Percentiles rank a stretch among this genome's conserved stretches.
These are phyloP conservation scores for Bimastos eiseni DNA, from an alignment of 2,888 invertebrate species.

Conservation along the genomic window DNA sequence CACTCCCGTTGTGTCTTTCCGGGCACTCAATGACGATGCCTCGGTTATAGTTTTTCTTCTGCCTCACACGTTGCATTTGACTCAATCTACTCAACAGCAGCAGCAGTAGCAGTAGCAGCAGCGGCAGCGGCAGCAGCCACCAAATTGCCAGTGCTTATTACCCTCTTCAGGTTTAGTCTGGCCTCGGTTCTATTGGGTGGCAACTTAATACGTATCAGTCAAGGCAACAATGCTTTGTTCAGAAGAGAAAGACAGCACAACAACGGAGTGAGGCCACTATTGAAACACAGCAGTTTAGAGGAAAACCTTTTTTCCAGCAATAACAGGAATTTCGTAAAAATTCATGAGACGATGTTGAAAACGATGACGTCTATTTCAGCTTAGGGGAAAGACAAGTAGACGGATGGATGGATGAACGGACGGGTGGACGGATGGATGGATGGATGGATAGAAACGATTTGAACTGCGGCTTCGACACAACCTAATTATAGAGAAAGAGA, in stretches of 20 bases:
- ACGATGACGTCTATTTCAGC: not conserved
- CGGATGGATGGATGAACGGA: no score
- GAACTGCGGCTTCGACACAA: not conserved
- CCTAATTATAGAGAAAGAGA: no score
- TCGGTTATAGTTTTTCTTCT: not conserved
- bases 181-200: not conserved
- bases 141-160: not conserved
- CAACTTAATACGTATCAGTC: not conserved
- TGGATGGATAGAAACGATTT: not conserved
- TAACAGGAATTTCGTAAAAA: not conserved
- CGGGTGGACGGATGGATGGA: no score
- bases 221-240: not conserved
- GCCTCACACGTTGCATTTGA: not conserved
- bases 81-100: not conserved
- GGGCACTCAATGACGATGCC: not conserved
- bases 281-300: not conserved
- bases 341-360: not conserved
- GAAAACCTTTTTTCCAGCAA: not conserved
- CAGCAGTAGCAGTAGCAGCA: no score
- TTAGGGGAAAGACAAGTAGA: not conserved
- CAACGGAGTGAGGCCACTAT: not conserved
- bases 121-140: not conserved
- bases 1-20: not conserved
- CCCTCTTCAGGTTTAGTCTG: not conserved
- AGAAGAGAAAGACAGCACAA: not conserved